These are phyloP conservation scores for Lacerta agilis DNA, from an alignment of 2,797 vertebrate genomes.

Conservation along the genomic window DNA sequence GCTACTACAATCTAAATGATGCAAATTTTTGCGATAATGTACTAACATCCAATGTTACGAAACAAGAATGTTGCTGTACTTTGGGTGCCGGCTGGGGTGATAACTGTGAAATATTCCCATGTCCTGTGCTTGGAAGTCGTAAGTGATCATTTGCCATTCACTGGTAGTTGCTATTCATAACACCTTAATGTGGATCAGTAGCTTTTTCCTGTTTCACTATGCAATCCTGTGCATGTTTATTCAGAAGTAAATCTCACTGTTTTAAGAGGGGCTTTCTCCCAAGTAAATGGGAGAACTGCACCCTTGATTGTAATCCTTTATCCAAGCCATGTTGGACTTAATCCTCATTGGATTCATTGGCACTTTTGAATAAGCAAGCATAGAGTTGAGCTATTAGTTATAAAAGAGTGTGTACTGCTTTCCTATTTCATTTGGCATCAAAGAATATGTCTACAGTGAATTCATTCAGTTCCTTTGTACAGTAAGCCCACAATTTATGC, in stretches of 20 bases:
- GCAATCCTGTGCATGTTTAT: neutral
- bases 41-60: constrained; percentile 91
- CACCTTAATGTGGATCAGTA: neutral
- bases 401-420: neutral
- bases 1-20: constrained; percentile 92
- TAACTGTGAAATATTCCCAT: constrained; percentile 96
- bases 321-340: neutral
- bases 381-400: neutral
- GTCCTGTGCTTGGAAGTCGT: constrained; percentile 91
- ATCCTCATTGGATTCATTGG: neutral
- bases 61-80: constrained; percentile 96
- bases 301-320: neutral
- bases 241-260: neutral
- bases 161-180: neutral
- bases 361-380: neutral
- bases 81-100: constrained; percentile 97
- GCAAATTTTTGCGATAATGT: constrained; percentile 97
- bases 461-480: neutral
- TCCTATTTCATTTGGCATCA: neutral
- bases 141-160: constrained; percentile 47
- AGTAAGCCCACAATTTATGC: too few species aligned
- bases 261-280: neutral
- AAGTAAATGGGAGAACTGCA: neutral
- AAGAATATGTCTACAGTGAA: neutral
- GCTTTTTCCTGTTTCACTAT: neutral